These are phyloP conservation scores for Montifringilla adamsi DNA, from an alignment of 2,113 vertebrate species.

Conservation along the genomic window DNA sequence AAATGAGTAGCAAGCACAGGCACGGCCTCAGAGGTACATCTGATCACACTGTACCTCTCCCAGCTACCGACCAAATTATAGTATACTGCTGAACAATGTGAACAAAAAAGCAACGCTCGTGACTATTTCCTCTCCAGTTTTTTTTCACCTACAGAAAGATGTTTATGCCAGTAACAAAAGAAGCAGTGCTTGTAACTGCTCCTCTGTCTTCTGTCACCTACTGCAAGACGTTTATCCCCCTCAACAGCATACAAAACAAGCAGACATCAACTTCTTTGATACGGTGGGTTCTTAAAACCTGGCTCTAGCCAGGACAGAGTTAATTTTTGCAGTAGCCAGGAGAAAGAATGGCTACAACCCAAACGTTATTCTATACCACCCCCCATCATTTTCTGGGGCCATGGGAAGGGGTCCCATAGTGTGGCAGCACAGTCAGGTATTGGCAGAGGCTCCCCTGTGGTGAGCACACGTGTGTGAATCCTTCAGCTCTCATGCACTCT, in stretches of 20 bases:
- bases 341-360: not conserved
- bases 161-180: not conserved
- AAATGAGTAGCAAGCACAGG: not conserved
- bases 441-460: not conserved
- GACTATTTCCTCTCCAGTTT: not conserved
- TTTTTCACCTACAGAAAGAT: not conserved
- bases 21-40: not conserved
- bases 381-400: not conserved
- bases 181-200: not conserved
- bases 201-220: not conserved
- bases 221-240: not conserved
- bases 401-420: not conserved
- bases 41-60: not conserved
- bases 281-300: not conserved
- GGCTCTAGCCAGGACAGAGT: not conserved
- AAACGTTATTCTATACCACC: not conserved
- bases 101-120: not conserved
- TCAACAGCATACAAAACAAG: not conserved
- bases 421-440: accelerated
- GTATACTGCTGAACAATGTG: not conserved
- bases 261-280: not conserved
- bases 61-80: not conserved
- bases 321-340: not conserved
- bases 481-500: not conserved
- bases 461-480: accelerated